Base-by-base conservation (phyloP, 2,888 invertebrate genomes). In the Hyppa rectilinea region DNA sequence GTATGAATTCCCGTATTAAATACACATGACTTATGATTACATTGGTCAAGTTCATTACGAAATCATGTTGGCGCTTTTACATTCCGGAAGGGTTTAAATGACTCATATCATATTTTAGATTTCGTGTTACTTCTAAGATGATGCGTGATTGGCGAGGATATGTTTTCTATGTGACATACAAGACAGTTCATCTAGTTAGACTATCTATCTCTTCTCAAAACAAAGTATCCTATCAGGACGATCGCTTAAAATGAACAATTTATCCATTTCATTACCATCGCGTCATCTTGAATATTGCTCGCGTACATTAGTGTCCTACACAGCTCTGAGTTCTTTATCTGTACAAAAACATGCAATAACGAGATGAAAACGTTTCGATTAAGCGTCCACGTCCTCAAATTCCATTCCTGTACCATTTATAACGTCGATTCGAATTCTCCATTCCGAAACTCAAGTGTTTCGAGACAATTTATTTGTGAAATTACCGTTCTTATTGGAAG, bases 321-420 rank as follows among this genome's bases (percentile, higher is more conserved):
- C 66, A 58, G 40, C 45, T 62, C 60, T 10, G 72, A 80, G 53
- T 73, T 77, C 60, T 80, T 83, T 81, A 82, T 83, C 62, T 67
- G 71, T 75, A 84, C 56, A 83, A 82, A 83, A 83, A 84, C 78
- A 82, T 63, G 76, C 68, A 78, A 75, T 83, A 83, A 80, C 78
- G 85, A 85, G 86, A 88, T 86, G 86, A 86, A 87, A 89, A 83
- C 85, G 83, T 87, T 87, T 88, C 88, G 87, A 89, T 90, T 88
- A 87, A 89, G 68, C 84, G 85, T 78, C 79, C 82, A 79, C 87
- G 86, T 90, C 89, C 86, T 83, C 86, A 87, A 89, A 91, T 92
- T 88, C 92, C 91, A 87, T 87, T 87, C 86, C 87, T 75, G 87
- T 85, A 89, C 85, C 91, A 91, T 92, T 91, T 89, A 91, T 92